Percentiles rank a stretch among this genome's conserved stretches.
Conservation (phyloP, 2,797 vertebrate species). For the Glyptemys insculpta region DNA sequence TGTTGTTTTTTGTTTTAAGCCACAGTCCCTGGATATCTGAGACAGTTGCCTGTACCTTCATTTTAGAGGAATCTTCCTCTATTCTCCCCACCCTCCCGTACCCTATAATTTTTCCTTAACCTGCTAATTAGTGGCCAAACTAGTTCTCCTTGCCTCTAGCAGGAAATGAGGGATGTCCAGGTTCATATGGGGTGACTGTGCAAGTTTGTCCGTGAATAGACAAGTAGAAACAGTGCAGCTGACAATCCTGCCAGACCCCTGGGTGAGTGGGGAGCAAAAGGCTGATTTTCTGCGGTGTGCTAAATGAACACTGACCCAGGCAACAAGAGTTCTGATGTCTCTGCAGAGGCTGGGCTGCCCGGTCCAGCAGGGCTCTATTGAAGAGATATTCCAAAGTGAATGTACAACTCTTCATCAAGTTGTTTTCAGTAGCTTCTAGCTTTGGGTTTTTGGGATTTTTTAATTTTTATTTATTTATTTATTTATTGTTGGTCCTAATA, state of each 20-base stretch:
- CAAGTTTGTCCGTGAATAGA: not conserved
- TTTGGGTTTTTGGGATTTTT: not conserved
- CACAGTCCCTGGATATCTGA: not conserved
- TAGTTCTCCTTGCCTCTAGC: not conserved
- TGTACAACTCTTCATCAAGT: not conserved
- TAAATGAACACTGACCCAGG: not conserved
- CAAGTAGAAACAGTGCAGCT: slow-evolving; percentile 22
- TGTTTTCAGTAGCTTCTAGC: not conserved
- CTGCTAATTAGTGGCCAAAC: not conserved
- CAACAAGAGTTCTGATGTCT: fast-evolving
- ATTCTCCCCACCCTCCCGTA: not conserved
- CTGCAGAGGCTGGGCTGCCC: not conserved
- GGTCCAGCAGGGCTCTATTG: not conserved
- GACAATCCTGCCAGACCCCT: slow-evolving; percentile 17
- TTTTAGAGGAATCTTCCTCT: not conserved
- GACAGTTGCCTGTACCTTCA: not conserved
- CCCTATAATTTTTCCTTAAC: not conserved
- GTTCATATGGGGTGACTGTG: not conserved
- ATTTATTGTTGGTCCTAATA: fast-evolving
- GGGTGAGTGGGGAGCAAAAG: slow-evolving; percentile 37
- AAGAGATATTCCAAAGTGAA: not conserved
- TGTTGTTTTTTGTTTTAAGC: not conserved
- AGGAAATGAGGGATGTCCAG: not conserved
- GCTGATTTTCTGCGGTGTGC: not conserved
- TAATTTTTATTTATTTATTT: too few species aligned